Evolutionary conservation across 2,113 vertebrate genomes (phyloP).

Genomic region (Rhinogobius similis): DNA sequence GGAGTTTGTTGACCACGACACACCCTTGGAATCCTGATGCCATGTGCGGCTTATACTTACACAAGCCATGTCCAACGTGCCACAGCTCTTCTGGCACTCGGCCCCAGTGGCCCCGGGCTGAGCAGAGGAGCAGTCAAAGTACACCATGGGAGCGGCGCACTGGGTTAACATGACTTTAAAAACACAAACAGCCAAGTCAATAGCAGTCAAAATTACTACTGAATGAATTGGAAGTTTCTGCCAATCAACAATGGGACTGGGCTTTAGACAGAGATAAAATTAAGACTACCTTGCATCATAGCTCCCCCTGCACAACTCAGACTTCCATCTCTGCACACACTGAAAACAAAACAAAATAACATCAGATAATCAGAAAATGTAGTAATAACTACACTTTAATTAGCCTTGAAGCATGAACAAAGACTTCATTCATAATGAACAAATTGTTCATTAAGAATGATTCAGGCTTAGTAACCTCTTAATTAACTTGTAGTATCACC

Average conservation of each 20-base stretch:
- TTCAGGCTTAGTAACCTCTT: too few species aligned
- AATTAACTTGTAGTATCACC: too few species aligned
- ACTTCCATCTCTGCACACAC: constrained; percentile 80
- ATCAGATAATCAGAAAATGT: too few species aligned
- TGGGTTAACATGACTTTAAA: constrained; percentile 19
- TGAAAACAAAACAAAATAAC: constrained; percentile 51
- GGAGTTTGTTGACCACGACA: too few species aligned
- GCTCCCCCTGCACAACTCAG: constrained; percentile 80
- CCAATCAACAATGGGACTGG: neutral
- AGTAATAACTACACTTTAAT: too few species aligned
- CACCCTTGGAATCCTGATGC: neutral
- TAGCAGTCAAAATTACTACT: neutral
- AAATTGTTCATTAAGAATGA: too few species aligned
- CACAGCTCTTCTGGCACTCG: constrained; percentile 90
- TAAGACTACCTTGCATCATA: constrained; percentile 34
- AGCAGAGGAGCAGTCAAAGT: constrained; percentile 80
- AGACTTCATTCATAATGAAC: too few species aligned
- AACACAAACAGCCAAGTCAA: neutral
- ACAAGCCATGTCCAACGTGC: constrained; percentile 87
- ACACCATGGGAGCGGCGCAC: constrained; percentile 83
- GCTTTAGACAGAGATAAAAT: neutral
- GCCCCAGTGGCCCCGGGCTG: constrained; percentile 70
- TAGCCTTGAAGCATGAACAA: too few species aligned
- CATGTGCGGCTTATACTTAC: constrained; percentile 74
- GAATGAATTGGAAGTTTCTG: neutral